Base-by-base conservation (phyloP, 2,113 vertebrate species). In the Sapayoa aenigma region DNA sequence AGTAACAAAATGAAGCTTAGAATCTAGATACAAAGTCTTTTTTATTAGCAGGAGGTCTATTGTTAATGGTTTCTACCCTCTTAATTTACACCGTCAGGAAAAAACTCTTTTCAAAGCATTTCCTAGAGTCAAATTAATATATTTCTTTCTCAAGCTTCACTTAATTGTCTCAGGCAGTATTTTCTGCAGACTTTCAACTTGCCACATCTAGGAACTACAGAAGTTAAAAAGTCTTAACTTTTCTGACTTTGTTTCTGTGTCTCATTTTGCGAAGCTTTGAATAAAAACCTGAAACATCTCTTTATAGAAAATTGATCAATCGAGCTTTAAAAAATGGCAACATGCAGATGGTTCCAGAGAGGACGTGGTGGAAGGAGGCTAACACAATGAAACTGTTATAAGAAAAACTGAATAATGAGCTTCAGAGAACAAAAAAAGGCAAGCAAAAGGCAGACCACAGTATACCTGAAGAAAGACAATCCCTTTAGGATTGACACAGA, bases 1-100 rank as follows among this genome's bases (percentile, higher is more conserved):
- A 95, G 37, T 80, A 79, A 90, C 73, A 87, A 96, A 95, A 83
- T 77, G 94, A 95, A 96, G 49, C 76, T 90, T 82, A 68, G 84
- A 95, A 94, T 88, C 73, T 31, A 59, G 69, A 90, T 86, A 58
- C 22, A 27, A 68, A 85, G 90, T 47, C 65, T 94, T 96, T 94
- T 80, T 84, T 92, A 71, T 95, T 92, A 95, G 35, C 28, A 18
- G 56, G 59, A 76, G 60, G n/a, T 25, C 21, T 90, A 73, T 80
- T 94, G 82, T 94, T 90, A 94, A 78, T 25, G 55, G 46, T 47
- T 88, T 63, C 59, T 92, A 85, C 62, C 66, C 69, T 27, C 21
- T 90, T 20, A 58, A 86, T 95, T 92, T 92, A 90, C 74, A 94
- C 59, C 20, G 18, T 37, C 44, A 85, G 80, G 69, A 94, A 91